Evolutionary conservation across 1,140 invertebrate species (phyloP).

Genomic region (Centruroides vittatus): DNA sequence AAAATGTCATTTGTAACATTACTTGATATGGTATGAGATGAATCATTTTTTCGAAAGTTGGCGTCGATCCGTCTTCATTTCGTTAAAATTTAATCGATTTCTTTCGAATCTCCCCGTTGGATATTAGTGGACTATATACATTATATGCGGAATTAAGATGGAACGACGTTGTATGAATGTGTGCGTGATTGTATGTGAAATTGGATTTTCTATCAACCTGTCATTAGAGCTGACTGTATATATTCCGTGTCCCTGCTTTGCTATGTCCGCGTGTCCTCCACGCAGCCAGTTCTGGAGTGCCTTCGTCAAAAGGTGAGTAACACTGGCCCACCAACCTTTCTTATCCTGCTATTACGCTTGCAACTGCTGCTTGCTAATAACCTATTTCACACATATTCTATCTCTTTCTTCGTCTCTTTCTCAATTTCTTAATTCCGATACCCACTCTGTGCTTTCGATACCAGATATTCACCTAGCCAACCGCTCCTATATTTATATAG

Average conservation of each 20-base stretch:
- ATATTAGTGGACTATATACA: too few relatives aligned
- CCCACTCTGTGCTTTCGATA: too few relatives aligned
- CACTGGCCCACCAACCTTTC: conserved; percentile 5
- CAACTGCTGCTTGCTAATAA: neutral
- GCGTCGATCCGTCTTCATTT: too few relatives aligned
- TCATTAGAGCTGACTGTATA: conserved; percentile 13
- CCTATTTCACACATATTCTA: neutral
- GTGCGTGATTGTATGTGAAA: conserved; percentile 7
- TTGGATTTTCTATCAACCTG: conserved; percentile 8
- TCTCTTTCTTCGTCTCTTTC: neutral
- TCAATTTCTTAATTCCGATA: neutral
- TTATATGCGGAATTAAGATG: too few relatives aligned
- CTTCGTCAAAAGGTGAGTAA: conserved; percentile 91
- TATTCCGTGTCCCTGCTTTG: conserved; percentile 18
- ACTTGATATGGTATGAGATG: too few relatives aligned
- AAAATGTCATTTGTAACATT: too few relatives aligned
- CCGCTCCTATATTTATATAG: too few relatives aligned
- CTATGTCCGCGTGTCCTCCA: conserved; percentile 7
- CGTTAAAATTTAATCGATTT: too few relatives aligned
- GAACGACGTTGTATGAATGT: conserved; percentile 1
- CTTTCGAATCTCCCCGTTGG: too few relatives aligned
- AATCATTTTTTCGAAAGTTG: too few relatives aligned
- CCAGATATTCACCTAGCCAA: too few relatives aligned
- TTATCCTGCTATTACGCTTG: neutral
- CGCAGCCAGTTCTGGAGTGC: conserved; percentile 64